These are phyloP conservation scores for Dysmachus trigonus DNA, from an alignment of 2,888 invertebrate species.

Conservation along the genomic window DNA sequence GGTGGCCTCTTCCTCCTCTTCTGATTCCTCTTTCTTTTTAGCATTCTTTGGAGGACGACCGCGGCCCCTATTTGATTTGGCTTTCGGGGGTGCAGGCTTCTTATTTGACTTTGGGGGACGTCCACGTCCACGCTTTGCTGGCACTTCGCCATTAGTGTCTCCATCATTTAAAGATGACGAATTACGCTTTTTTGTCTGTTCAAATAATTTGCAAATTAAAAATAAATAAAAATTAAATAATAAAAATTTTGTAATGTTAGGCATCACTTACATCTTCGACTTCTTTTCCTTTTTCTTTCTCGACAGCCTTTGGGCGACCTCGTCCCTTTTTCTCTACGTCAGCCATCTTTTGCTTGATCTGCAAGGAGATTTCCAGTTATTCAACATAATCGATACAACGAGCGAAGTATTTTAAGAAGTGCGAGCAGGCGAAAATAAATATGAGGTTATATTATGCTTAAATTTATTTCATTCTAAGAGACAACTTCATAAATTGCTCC, in stretches of 20 bases:
- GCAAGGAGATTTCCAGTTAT: neutral
- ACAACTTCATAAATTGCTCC: no score
- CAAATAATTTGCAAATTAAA: neutral
- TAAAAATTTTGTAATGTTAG: neutral
- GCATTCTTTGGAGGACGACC: slow-evolving; percentile 3
- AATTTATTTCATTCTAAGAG: no score
- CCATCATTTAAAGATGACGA: slow-evolving; percentile 53
- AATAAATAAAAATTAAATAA: neutral
- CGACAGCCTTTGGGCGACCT: slow-evolving; percentile 9
- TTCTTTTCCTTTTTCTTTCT: neutral
- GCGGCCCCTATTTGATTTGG: neutral
- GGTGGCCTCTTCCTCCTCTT: slow-evolving; percentile 25
- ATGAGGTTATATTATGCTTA: neutral
- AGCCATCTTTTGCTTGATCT: slow-evolving; percentile 11
- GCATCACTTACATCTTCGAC: neutral
- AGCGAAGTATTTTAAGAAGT: no score
- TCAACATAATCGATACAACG: neutral
- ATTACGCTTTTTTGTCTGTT: slow-evolving; percentile 9
- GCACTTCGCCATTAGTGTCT: slow-evolving; percentile 11
- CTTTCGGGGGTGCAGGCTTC: neutral
- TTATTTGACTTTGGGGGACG: slow-evolving; percentile 43
- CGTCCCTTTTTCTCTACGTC: slow-evolving; percentile 32
- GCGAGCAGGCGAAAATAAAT: neutral
- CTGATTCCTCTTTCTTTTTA: slow-evolving; percentile 23
- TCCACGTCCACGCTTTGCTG: slow-evolving; percentile 43